Evolutionary conservation across 2,888 invertebrate genomes (phyloP), one percentile per base, ranked within the genome.

Genomic region (Adelphocoris suturalis): DNA sequence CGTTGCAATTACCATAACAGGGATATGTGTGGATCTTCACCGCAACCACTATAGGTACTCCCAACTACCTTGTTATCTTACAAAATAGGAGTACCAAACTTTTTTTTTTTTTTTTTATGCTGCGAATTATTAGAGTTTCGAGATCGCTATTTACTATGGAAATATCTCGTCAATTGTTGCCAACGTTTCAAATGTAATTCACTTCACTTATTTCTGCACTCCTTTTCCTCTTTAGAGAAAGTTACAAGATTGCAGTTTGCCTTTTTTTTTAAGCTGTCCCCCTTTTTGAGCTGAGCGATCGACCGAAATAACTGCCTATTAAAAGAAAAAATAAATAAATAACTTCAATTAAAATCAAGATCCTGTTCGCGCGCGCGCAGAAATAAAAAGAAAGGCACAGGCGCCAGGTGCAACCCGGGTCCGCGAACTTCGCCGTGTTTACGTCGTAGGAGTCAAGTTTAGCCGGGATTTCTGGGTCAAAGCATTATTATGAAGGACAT

Each of bases 401-500:
- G 68, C 68, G 68, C 68, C 68, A 68, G 23, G 68, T 68, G 68
- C 68, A 11, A 13, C 23, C 68, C 12, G 23, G 23, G 68, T 68
- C 68, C 68, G 68, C 68, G 68, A 68, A 68, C 68, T 68, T 23
- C 68, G 23, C 27, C 68, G 61, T n/a, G 61, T 61, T 61, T 19
- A 61, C 61, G 68, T 68, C 68, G 68, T 68, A 68, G 68, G 68
- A 68, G 68, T 68, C 68, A 68, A 68, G 68, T 68, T 68, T 68
- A 68, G 68, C 68, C 11, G 23, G 27, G 23, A 68, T 68, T 68
- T 68, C 68, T 68, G 68, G 68, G 68, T 68, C 68, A 68, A 68
- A 23, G 68, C 68, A 11, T 68, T 23, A 68, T 68, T 68, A 68
- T 68, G 23, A 68, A 68, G 27, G 68, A 68, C 27, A 68, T 68